These are phyloP conservation scores for Muntiacus reevesi DNA, from an alignment of 2,113 vertebrate species.

Conservation along the genomic window DNA sequence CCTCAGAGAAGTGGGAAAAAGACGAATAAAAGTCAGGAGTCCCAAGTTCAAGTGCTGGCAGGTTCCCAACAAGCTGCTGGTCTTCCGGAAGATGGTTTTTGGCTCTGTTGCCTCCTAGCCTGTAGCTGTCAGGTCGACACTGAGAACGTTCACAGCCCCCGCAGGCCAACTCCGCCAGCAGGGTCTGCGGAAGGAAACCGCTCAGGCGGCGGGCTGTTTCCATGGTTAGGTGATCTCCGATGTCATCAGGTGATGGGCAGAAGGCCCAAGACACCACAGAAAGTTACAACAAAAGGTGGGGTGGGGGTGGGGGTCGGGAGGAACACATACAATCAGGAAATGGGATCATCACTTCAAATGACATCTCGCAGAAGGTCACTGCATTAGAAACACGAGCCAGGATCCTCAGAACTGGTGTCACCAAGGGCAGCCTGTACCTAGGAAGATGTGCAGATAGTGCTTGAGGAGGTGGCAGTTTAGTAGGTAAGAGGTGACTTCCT, in stretches of 20 bases:
- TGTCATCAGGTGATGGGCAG: background rate
- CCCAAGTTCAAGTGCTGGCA: background rate
- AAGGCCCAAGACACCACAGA: background rate
- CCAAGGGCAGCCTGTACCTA: fast-evolving
- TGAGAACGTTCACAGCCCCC: fast-evolving
- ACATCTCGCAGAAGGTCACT: background rate
- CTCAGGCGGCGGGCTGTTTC: background rate
- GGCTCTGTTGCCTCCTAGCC: background rate
- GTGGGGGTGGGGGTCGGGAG: background rate
- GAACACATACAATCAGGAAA: fast-evolving
- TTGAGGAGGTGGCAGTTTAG: fast-evolving
- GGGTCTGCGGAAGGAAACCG: fast-evolving
- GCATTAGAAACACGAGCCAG: background rate
- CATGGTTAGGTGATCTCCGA: fast-evolving
- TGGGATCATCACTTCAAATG: no score
- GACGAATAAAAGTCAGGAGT: background rate
- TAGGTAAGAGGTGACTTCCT: background rate
- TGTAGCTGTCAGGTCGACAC: fast-evolving
- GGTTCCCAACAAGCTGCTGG: fast-evolving
- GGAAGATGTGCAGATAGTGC: fast-evolving
- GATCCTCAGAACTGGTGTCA: background rate
- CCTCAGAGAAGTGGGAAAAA: background rate
- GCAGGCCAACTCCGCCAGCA: background rate
- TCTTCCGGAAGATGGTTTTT: background rate
- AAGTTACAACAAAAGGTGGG: no score